These are phyloP conservation scores for Drosophila kuntzei DNA, from an alignment of 2,888 invertebrate species.

Conservation along the genomic window DNA sequence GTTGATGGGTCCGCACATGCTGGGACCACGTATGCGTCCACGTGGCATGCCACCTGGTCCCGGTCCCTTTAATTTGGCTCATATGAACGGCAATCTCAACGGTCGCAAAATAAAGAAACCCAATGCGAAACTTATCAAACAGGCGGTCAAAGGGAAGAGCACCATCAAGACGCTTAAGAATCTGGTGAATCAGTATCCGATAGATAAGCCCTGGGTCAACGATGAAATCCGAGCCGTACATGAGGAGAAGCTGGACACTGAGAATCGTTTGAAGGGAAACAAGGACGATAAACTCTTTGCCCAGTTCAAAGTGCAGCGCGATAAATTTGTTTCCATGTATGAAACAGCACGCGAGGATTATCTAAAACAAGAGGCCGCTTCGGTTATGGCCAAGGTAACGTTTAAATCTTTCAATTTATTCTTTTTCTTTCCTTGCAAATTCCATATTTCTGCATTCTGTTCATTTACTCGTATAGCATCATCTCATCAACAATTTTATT, in stretches of 20 bases:
- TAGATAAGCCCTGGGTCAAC: constrained; percentile 88
- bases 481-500: neutral
- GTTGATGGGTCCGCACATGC: constrained; percentile 68
- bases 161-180: constrained; percentile 84
- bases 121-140: constrained; percentile 76
- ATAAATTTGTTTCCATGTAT: constrained; percentile 87
- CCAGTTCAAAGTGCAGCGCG: constrained; percentile 87
- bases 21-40: constrained; percentile 65
- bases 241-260: constrained; percentile 86
- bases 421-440: neutral
- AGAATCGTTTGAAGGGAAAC: constrained; percentile 85
- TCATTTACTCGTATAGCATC: neutral
- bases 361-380: constrained; percentile 86
- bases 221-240: constrained; percentile 87
- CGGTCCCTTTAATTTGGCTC: constrained; percentile 44
- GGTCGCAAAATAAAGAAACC: constrained; percentile 80
- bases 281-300: constrained; percentile 87
- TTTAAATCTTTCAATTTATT: neutral
- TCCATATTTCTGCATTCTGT: neutral
- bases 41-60: constrained; percentile 65
- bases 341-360: constrained; percentile 87
- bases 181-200: constrained; percentile 84
- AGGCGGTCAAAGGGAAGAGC: constrained; percentile 77
- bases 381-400: constrained; percentile 82
- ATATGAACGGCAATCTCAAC: constrained; percentile 57